A percentile compares a stretch with the other conserved stretches of the same genome.
phyloP scores from a whole-genome alignment of 1,140 invertebrate genomes.

The Zaprionus nigranus region DNA sequence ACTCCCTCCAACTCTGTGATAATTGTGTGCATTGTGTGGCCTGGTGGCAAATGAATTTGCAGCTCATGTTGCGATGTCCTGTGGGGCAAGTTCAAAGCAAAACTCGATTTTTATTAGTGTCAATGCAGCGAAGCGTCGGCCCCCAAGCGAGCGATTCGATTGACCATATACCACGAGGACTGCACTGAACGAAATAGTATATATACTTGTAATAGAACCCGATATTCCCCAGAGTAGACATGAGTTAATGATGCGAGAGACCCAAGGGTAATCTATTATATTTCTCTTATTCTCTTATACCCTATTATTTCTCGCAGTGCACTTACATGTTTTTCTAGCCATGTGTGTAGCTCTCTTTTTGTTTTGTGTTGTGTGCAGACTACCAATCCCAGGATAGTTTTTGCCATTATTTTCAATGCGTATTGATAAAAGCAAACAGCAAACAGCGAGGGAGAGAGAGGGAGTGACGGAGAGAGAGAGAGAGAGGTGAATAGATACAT shows the following conservation, averaged over 20 bases:
- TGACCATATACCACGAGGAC: slow-evolving; percentile 26
- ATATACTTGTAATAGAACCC: too few relatives aligned
- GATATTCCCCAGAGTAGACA: not conserved
- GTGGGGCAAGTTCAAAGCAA: slow-evolving; percentile 38
- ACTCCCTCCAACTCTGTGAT: not conserved
- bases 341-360: not conserved
- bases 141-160: slow-evolving; percentile 38
- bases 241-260: not conserved
- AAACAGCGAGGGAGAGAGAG: slow-evolving; percentile 6
- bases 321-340: not conserved
- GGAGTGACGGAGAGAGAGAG: not conserved
- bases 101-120: slow-evolving; percentile 53
- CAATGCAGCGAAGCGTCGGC: slow-evolving; percentile 28
- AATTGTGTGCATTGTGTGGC: slow-evolving; percentile 36
- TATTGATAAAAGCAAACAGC: slow-evolving; percentile 50
- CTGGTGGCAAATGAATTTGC: slow-evolving; percentile 52
- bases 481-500: slow-evolving; percentile 12
- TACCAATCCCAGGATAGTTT: slow-evolving; percentile 48
- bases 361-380: slow-evolving; percentile 21
- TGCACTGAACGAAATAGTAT: not conserved
- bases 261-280: not conserved
- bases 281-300: not conserved
- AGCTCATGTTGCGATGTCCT: slow-evolving; percentile 47
- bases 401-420: slow-evolving; percentile 46
- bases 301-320: not conserved